These are phyloP conservation scores for Eudyptes chrysolophus DNA, from an alignment of 2,113 vertebrate genomes.

Conservation along the genomic window DNA sequence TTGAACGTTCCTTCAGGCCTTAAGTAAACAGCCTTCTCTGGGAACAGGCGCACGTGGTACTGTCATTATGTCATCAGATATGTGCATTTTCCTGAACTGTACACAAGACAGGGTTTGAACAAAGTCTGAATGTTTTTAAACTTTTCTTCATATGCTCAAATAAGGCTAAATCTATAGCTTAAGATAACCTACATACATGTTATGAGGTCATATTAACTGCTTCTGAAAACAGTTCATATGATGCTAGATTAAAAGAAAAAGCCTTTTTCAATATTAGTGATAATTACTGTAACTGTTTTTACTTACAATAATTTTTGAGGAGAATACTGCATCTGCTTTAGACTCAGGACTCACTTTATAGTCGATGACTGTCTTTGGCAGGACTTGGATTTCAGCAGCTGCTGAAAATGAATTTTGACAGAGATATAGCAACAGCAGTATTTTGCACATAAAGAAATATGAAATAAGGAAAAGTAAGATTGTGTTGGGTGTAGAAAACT, in stretches of 20 bases:
- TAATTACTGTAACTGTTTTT: neutral
- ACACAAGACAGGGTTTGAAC: neutral
- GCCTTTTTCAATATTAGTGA: neutral
- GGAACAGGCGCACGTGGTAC: constrained; percentile 4
- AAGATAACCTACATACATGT: neutral
- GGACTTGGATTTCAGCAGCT: neutral
- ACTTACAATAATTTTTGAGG: neutral
- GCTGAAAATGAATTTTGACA: neutral
- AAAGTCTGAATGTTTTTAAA: neutral
- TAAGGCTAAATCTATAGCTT: neutral
- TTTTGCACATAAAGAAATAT: neutral
- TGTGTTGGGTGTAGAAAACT: neutral
- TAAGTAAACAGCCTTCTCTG: constrained; percentile 29
- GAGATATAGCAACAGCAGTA: neutral
- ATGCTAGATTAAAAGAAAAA: neutral
- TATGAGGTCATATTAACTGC: neutral
- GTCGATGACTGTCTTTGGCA: neutral
- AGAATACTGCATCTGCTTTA: neutral
- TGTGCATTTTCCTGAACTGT: neutral
- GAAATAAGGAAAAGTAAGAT: neutral
- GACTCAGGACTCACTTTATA: neutral
- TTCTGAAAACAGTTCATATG: neutral
- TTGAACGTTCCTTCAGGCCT: neutral
- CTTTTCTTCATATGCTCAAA: neutral
- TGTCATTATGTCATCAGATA: neutral